Percentiles rank a stretch among this genome's conserved stretches.
Conservation (phyloP, 1,140 invertebrate genomes). For the Spodoptera litura region DNA sequence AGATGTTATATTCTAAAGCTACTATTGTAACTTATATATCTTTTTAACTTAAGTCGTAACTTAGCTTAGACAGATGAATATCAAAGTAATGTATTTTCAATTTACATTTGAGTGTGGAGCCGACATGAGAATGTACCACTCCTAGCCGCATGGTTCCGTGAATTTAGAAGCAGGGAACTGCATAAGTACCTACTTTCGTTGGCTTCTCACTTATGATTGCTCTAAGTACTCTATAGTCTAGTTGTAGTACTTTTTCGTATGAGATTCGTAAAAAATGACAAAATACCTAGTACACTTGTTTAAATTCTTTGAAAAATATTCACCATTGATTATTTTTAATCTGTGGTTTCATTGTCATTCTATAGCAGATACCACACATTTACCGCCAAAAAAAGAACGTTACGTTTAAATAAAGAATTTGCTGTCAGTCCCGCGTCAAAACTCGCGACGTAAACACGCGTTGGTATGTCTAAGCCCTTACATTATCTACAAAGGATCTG, state of each 20-base stretch:
- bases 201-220: not conserved
- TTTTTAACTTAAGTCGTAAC: no score
- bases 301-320: no score
- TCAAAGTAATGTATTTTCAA: slow-evolving; percentile 20
- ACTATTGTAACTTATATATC: no score
- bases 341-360: no score
- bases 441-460: not conserved
- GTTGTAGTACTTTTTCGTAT: no score
- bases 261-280: no score
- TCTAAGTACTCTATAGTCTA: not conserved
- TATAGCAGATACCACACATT: no score
- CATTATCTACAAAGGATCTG: slow-evolving; percentile 26
- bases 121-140: slow-evolving; percentile 3
- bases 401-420: no score
- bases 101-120: not conserved
- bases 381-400: not conserved
- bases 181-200: slow-evolving; percentile 22
- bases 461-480: slow-evolving; percentile 15
- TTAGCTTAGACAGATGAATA: not conserved
- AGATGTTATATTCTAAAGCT: no score
- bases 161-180: slow-evolving; percentile 19
- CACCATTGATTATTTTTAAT: no score
- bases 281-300: no score
- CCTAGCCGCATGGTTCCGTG: not conserved
- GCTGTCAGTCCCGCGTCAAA: not conserved